Conservation (phyloP, 2,797 vertebrate genomes). For the Acomys russatus region DNA sequence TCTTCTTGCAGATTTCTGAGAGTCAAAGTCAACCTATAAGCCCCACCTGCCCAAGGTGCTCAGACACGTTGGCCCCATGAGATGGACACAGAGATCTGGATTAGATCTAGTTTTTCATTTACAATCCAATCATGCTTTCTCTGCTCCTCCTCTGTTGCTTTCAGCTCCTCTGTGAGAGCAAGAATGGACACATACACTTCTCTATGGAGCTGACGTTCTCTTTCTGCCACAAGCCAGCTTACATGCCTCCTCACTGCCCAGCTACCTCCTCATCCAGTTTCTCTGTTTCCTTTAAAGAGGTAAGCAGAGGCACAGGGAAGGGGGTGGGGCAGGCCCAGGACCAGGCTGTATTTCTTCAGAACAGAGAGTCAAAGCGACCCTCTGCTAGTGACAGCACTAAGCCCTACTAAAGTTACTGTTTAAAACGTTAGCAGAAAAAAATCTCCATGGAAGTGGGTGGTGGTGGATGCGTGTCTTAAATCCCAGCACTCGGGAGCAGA, state of each 20-base stretch:
- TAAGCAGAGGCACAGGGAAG: not conserved
- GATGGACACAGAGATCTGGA: not conserved
- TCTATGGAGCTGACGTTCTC: not conserved
- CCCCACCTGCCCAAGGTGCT: not conserved
- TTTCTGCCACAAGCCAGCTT: not conserved
- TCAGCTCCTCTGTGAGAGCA: not conserved
- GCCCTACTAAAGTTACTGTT: not conserved
- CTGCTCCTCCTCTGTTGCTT: not conserved
- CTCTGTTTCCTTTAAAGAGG: not conserved
- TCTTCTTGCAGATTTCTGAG: not conserved
- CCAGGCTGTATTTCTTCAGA: not conserved
- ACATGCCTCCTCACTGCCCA: not conserved
- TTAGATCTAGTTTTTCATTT: not conserved
- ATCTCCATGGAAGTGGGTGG: not conserved
- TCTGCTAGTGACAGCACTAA: not conserved
- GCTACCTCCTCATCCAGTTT: not conserved
- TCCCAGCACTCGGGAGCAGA: too few species aligned
- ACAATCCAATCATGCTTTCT: not conserved
- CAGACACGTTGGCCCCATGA: not conserved
- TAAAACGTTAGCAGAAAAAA: conserved; percentile 4
- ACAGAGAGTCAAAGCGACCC: not conserved
- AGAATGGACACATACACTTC: not conserved
- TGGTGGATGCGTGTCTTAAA: too few species aligned
- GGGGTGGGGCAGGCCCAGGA: not conserved
- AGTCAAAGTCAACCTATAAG: not conserved